phyloP scores from a whole-genome alignment of 2,888 invertebrate species.

The Dexiosoma caninum region DNA sequence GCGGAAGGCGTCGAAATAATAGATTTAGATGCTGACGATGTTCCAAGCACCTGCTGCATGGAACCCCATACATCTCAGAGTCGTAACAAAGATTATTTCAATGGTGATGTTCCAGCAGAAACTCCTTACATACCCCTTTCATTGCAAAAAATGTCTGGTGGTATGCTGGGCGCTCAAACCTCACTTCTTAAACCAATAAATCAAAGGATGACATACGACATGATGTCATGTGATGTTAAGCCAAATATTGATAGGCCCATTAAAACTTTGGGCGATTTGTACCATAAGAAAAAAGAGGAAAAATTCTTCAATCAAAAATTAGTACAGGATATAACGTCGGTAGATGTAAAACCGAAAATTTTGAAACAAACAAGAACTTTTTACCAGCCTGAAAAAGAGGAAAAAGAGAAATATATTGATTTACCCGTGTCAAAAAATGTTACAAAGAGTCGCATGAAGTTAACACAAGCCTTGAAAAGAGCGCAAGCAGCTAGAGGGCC shows the following conservation, averaged over 20 bases:
- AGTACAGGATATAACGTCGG: slow-evolving; percentile 26
- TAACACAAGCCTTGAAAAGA: slow-evolving; percentile 74
- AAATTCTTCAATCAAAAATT: slow-evolving; percentile 26
- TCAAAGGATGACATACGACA: slow-evolving; percentile 51
- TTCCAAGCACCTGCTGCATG: no score
- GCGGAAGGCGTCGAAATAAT: slow-evolving; percentile 40
- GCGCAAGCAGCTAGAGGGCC: slow-evolving; percentile 66
- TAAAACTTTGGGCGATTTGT: slow-evolving; percentile 51
- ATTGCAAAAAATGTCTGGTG: slow-evolving; percentile 28
- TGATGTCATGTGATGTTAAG: slow-evolving; percentile 33
- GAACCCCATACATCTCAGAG: neutral
- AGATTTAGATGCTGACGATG: slow-evolving; percentile 54
- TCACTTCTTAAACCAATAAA: slow-evolving; percentile 65
- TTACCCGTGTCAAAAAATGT: slow-evolving; percentile 67
- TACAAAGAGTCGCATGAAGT: slow-evolving; percentile 73
- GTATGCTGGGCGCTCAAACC: slow-evolving; percentile 48
- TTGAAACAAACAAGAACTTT: slow-evolving; percentile 20
- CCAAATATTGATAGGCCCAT: slow-evolving; percentile 15
- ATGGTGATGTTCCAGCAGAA: slow-evolving; percentile 19
- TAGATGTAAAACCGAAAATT: slow-evolving; percentile 23
- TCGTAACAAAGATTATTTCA: neutral
- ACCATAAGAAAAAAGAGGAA: slow-evolving; percentile 45
- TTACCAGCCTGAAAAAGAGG: slow-evolving; percentile 44
- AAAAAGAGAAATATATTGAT: slow-evolving; percentile 29
- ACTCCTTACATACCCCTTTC: no score